Evolutionary conservation across 2,113 vertebrate species (phyloP).

Genomic region (Chlorodrepanis virens): DNA sequence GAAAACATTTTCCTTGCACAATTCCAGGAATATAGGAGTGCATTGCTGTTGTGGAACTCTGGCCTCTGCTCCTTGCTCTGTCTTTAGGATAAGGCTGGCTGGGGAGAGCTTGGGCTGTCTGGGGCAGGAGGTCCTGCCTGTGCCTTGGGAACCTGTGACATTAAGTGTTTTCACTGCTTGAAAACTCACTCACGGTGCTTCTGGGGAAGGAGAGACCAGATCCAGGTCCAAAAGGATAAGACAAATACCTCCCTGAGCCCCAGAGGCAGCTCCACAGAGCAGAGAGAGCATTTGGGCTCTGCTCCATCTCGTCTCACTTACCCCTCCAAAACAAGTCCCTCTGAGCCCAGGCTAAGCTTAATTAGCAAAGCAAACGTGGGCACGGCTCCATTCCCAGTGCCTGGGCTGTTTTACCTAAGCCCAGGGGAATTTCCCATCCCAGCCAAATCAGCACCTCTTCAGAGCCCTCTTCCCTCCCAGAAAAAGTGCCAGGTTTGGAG

Average conservation of each 20-base stretch:
- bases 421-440: not conserved
- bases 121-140: not conserved
- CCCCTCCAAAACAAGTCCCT: constrained; percentile 32
- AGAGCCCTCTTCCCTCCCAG: not conserved
- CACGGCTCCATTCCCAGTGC: not conserved
- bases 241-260: not conserved
- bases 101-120: not conserved
- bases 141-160: not conserved
- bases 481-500: not conserved
- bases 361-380: constrained; percentile 51
- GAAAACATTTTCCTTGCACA: not conserved
- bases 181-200: not conserved
- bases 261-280: not conserved
- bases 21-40: accelerated
- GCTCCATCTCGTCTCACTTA: constrained; percentile 21
- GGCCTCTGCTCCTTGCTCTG: not conserved
- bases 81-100: not conserved
- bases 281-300: not conserved
- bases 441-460: not conserved
- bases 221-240: not conserved
- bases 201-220: not conserved
- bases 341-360: constrained; percentile 5
- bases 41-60: not conserved
- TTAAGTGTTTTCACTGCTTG: not conserved
- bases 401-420: not conserved